Evolutionary conservation across 2,888 invertebrate genomes (phyloP), one percentile per base, ranked within the genome.

Genomic region (Nipponacmea schrenckii): DNA sequence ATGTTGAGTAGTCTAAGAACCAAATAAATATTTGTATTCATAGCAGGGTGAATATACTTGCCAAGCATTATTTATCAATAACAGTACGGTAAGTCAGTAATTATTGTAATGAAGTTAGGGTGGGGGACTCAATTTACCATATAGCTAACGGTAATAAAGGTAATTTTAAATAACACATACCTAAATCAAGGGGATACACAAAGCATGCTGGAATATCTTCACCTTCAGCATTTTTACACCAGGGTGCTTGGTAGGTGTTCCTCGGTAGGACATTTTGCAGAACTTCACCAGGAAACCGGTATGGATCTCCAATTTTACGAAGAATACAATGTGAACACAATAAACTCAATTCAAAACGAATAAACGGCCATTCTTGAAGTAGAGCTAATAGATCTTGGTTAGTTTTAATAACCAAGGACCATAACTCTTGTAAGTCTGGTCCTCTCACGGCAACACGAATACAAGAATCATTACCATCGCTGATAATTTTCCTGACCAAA

Each of bases 301-400:
- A 78, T 1, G 85, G 84, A 7, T 80, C 75, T 10, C 78, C 78
- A 14, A 72, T 71, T 3, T 79, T 80, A 26, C 75, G 72, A 31
- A 83, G 64, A 50, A 84, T 73, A 71, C 85, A 84, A 74, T 85
- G 84, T 17, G 82, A 77, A 74, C 85, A 85, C 26, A 83, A 70
- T 66, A 84, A 74, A 71, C 77, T 77, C 10, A 79, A 74, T 24
- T 83, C 83, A 68, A 81, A 80, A 50, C 81, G 80, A 14, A 82
- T 76, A 73, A 84, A 82, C 0, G 84, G 85, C 85, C 84, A 85
- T 72, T 85, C 85, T 74, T 80, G 80, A 24, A 84, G 75, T 26
- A 85, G 72, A 8, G 74, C 69, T 56, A 81, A 71, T 77, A 84
- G 79, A 64, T 83, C 83, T 15, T 73, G 71, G 48, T 81, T 77